Conservation (phyloP, 2,797 vertebrate species). For the Cirrhinus molitorella region DNA sequence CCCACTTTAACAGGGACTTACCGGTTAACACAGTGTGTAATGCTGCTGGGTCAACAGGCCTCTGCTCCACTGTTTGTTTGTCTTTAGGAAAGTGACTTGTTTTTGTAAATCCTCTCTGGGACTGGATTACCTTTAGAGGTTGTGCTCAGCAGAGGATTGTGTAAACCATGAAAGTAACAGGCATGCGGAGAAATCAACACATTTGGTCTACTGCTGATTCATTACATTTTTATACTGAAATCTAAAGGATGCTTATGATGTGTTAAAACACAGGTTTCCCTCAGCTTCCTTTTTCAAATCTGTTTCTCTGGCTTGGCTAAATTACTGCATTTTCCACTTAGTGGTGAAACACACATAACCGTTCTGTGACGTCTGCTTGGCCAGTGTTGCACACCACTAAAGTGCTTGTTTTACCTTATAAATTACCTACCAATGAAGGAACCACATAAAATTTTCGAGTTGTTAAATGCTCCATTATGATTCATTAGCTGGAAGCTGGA, state of each 20-base stretch:
- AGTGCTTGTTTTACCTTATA: conserved; percentile 17
- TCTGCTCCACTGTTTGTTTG: conserved; percentile 30
- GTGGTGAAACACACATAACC: background rate
- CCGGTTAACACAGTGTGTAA: background rate
- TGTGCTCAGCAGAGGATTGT: conserved; percentile 26
- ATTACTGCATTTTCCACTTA: background rate
- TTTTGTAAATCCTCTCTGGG: conserved; percentile 23
- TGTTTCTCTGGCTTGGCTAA: conserved; percentile 12
- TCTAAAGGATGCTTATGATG: background rate
- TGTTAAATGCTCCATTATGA: conserved; percentile 42
- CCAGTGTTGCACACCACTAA: background rate
- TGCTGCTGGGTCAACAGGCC: conserved; percentile 3
- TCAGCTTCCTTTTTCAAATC: background rate
- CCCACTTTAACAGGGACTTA: conserved; percentile 13
- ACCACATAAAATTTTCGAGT: conserved; percentile 21
- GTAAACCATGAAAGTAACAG: conserved; percentile 24
- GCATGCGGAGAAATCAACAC: background rate
- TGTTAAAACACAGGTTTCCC: background rate
- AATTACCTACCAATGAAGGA: conserved; percentile 15
- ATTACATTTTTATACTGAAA: background rate
- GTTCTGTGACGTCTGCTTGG: background rate
- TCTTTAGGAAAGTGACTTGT: conserved; percentile 31
- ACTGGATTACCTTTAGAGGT: conserved; percentile 25
- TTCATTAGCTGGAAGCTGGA: conserved; percentile 41
- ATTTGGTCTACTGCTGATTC: background rate